A percentile compares a stretch with the other conserved stretches of the same genome.
phyloP scores from a whole-genome alignment of 2,797 vertebrate species.

The Prionace glauca region DNA sequence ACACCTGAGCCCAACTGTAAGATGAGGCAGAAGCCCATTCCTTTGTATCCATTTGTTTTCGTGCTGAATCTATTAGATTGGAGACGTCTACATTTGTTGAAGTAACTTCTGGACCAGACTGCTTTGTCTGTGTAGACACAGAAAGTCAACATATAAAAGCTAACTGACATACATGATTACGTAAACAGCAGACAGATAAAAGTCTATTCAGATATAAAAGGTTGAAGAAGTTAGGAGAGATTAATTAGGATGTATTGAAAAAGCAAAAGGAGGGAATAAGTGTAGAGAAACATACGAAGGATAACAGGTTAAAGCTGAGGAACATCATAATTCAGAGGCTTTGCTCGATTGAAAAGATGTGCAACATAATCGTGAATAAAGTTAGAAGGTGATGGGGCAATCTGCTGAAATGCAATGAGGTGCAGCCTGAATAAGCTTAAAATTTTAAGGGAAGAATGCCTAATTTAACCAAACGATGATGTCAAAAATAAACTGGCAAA shows the following conservation, averaged over 20 bases:
- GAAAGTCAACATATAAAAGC: conserved; percentile 56
- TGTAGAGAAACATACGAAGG: background rate
- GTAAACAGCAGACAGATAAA: conserved; percentile 44
- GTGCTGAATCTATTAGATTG: conserved; percentile 68
- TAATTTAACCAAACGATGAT: conserved; percentile 45
- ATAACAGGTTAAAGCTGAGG: background rate
- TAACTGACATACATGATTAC: conserved; percentile 39
- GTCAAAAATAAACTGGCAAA: conserved; percentile 49
- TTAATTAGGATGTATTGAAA: conserved; percentile 25
- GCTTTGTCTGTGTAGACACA: conserved; percentile 77
- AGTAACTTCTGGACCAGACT: conserved; percentile 75
- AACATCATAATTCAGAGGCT: background rate
- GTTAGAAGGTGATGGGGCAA: too few species aligned
- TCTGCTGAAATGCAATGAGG: conserved; percentile 46
- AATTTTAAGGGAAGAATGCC: conserved; percentile 45
- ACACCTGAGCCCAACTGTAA: conserved; percentile 73
- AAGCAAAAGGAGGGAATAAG: conserved; percentile 41
- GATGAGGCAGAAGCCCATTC: conserved; percentile 67
- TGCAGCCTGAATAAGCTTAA: conserved; percentile 50
- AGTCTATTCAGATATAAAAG: conserved; percentile 43
- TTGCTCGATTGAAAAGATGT: background rate
- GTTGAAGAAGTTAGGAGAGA: conserved; percentile 50
- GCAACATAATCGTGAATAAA: background rate
- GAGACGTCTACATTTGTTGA: conserved; percentile 70
- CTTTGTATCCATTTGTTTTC: conserved; percentile 71